Evolutionary conservation across 2,797 vertebrate genomes (phyloP), one percentile per base, ranked within the genome.

Genomic region (Lepilemur ruficaudatus): DNA sequence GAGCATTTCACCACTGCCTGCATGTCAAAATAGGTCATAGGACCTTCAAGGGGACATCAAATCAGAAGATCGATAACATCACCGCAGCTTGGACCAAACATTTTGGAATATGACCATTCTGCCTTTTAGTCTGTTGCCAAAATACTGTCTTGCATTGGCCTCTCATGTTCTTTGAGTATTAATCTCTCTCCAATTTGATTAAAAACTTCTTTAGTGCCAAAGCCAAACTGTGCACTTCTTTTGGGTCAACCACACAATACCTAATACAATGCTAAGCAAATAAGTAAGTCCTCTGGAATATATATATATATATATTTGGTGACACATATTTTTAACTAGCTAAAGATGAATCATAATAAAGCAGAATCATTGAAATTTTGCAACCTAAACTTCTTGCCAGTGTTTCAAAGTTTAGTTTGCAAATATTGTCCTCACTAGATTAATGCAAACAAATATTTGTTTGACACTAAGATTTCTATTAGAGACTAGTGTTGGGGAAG

Each of bases 1-100:
- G 35, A 94, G 57, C 83, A 85, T 96, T 97, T 96, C 78, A 93
- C 85, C 93, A 95, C 79, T 82, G 52, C 82, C 70, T 93, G 92
- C 88, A 87, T 94, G 75, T 96, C 91, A 95, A 95, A 97, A 95
- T 72, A 91, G 85, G 95, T 97, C 96, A 93, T 12, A 79, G 84
- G 94, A 93, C 87, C 43, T 97, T 96, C 92, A 97, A 86, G 46
- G 30, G 65, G 95, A 43, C 79, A 93, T 93, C 97, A 88, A 90
- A 93, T 93, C 85, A 76, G 52, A 95, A 95, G 50, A 83, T 84
- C 1, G 30, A 79, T 95, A 89, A 85, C 38, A 88, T 95, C 35
- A 75, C 79, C 76, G 30, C 38, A 85, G 87, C 76, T 85, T 75
- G 28, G 85, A 48, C 91, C 80, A 91, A 67, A 63, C 48, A 76